Evolutionary conservation across 2,113 vertebrate species (phyloP).

Genomic region (Sinocyclocheilus rhinocerous): DNA sequence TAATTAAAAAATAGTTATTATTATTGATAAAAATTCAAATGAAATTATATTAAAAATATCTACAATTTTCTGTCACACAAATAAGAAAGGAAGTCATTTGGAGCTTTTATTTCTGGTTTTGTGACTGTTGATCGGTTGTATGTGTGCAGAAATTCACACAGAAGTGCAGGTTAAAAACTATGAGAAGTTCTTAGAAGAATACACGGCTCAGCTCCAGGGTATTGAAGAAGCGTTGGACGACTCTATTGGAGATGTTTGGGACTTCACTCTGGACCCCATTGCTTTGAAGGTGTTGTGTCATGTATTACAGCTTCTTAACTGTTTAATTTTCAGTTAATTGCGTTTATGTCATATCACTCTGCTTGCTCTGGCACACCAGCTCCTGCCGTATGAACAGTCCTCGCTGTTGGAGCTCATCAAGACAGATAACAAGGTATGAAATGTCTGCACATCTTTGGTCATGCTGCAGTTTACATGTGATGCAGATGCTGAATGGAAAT

Average conservation of each 20-base stretch:
- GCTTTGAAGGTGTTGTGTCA: constrained; percentile 82
- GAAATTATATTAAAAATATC: too few relatives aligned
- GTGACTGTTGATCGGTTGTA: neutral
- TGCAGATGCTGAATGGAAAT: neutral
- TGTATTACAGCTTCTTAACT: neutral
- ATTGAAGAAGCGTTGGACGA: constrained; percentile 95
- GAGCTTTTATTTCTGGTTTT: neutral
- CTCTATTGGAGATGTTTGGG: constrained; percentile 96
- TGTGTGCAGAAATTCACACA: constrained; percentile 90
- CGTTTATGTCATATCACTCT: neutral
- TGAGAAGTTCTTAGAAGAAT: constrained; percentile 92
- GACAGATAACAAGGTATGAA: constrained; percentile 95
- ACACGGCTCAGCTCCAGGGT: constrained; percentile 90
- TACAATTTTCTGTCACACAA: neutral
- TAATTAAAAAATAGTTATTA: too few relatives aligned
- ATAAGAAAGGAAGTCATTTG: neutral
- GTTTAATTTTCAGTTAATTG: neutral
- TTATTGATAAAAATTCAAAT: neutral
- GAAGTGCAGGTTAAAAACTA: constrained; percentile 98
- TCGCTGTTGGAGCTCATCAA: constrained; percentile 94
- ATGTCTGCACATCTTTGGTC: neutral
- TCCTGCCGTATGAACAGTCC: constrained; percentile 94
- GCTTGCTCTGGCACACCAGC: constrained; percentile 71
- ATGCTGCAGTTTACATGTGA: neutral
- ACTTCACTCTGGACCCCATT: constrained; percentile 96